Base-by-base conservation (phyloP, 2,797 vertebrate genomes). In the Macropodus opercularis region DNA sequence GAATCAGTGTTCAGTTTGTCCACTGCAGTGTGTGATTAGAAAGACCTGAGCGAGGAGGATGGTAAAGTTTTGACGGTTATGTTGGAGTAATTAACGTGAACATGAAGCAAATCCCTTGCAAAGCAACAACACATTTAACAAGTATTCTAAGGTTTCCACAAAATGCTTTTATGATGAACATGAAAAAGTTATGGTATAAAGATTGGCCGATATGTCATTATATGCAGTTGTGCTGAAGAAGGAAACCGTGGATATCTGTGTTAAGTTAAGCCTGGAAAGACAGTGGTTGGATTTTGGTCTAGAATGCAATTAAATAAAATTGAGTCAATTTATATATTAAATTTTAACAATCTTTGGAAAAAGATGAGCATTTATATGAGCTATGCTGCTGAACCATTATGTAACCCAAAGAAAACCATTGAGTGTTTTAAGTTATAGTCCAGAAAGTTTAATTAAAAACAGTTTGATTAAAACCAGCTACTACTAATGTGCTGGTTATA, bases 1-100 rank as follows among this genome's bases (percentile, higher is more conserved):
- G 73, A 65, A 83, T 69, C 83, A 79, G 81, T 72, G 76, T 87
- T 85, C 82, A 86, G 72, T 44, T 69, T 78, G 72, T 77, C 77
- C 76, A 72, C 59, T 61, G 77, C 15, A 14, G 57, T 82, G 76
- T 75, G 75, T 87, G 83, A 89, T 87, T 86, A 78, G 42, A 82
- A 55, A 63, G 77, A 75, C 34, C 1, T 0, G 51, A 36, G 80
- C 63, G 67, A 46, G 39, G 61, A 67, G 53, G 44, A 31, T 74
- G 77, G 65, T 34, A 52, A 74, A 76, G 80, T 85, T 87, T 75
- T 63, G 77, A 61, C 63, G 75, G 56, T 76, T 72, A 71, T 55
- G 63, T 56, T 65, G 13, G 50, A 54, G 55, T 58, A 76, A 78
- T 89, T 86, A 85, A 84, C 78, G 66, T 29, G 48, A 59, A 43